Evolutionary conservation across 2,113 vertebrate species (phyloP), one percentile per base, ranked within the genome.

Genomic region (Colius striatus): DNA sequence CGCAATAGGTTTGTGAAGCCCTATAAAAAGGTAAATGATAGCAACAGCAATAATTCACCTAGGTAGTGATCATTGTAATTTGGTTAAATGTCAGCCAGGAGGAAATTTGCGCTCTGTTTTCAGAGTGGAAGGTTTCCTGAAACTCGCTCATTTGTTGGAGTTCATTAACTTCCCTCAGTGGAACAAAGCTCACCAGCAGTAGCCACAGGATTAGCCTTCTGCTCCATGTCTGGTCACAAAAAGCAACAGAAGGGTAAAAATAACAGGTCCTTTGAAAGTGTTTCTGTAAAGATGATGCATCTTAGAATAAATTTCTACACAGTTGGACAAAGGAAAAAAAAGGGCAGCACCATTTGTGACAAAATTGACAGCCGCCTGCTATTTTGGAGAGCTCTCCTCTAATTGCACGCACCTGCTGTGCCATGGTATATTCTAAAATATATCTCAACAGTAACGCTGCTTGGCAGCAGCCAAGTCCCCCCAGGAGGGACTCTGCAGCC

Each of bases 221-320:
- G 76, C 80, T 90, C 66, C 86, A 89, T 0, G 0, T 68, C 92
- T 89, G 77, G 83, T 66, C 89, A 73, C 70, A 90, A 84, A 96
- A 94, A 53, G 70, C 76, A 90, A 87, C 90, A 92, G 86, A 92
- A 93, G 89, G 62, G 53, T 77, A 86, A 93, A 92, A 95, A 93
- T 84, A 94, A 93, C 74, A 73, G 51, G 73, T 70, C 62, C 25
- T 84, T 94, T n/a, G 73, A 90, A 93, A 92, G 87, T 26, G 20
- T 54, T 93, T 79, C 80, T 76, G 48, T 54, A 83, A 92, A 94
- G 74, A 93, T 15, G 41, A 71, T 30, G 29, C 76, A 72, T 87
- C 96, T 92, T 75, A 85, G 85, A 97, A 95, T 96, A 94, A 94
- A 92, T 94, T 89, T 85, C 75, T 43, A 74, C 85, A 81, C 71